Evolutionary conservation across 2,888 invertebrate species (phyloP), one percentile per base, ranked within the genome.

Genomic region (Dryobotodes eremita): DNA sequence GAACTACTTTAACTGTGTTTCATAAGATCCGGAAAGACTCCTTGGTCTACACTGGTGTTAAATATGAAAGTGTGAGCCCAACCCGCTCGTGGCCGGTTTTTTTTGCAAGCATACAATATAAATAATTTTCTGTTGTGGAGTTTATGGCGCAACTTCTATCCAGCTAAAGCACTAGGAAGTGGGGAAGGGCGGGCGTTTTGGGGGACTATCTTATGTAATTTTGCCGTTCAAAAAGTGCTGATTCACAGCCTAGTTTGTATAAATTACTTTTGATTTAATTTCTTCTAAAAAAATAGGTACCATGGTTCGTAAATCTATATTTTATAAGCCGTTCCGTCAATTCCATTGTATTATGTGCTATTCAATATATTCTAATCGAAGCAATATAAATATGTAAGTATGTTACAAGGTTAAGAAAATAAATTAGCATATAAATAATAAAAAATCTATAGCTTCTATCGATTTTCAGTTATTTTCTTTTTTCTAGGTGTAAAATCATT

Each of bases 371-470:
- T 46, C 5, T 53, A 84, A 79, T 70, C 42, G 26, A 48, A 65
- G 10, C 23, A n/a, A 48, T n/a, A 31, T 73, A 65, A 61, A 73
- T 81, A 70, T 74, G 80, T n/a, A n/a, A n/a, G n/a, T 55, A 61
- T 74, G 48, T 26, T n/a, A 26, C 59, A 73, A 64, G n/a, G 46
- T 74, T 59, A 69, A 57, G 31, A 61, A 42, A 74, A 50, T 55
- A 69, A 85, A 82, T 82, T 31, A 80, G 46, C 74, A 73, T 85
- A n/a, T 61, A 48, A 77, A 46, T 59, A 83, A 53, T 11, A 66
- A 36, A 65, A 36, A 20, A 59, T 2, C 0, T 7, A 4, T 36
- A 36, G 13, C 46, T 13, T 23, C 20, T 31, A 46, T 80, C 50
- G 42, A 48, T 48, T 66, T 57, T n/a, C 5, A 26, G n/a, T 46